phyloP scores from a whole-genome alignment of 2,113 vertebrate genomes.

The Hippocampus mohnikei region DNA sequence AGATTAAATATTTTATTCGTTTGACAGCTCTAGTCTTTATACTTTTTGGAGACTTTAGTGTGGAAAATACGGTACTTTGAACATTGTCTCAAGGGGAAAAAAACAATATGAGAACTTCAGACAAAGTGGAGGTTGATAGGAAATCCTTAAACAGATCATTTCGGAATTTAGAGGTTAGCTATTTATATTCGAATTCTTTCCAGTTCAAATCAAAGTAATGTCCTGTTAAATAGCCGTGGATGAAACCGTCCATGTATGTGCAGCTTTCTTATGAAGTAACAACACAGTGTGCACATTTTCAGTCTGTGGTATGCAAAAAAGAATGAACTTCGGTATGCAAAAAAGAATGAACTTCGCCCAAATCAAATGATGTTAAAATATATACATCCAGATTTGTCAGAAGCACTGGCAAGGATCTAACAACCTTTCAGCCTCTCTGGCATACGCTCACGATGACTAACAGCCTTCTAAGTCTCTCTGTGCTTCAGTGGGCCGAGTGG shows the following conservation, averaged over 20 bases:
- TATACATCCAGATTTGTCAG: conserved; percentile 38
- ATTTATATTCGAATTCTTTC: no score
- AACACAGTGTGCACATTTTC: conserved; percentile 4
- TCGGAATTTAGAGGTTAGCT: no score
- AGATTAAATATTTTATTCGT: no score
- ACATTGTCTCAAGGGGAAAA: no score
- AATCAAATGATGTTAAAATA: conserved; percentile 12
- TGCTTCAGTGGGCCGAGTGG: conserved; percentile 54
- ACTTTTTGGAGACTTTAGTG: no score
- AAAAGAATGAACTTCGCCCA: background rate
- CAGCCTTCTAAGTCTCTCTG: conserved; percentile 56
- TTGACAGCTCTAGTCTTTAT: no score
- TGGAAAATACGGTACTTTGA: no score
- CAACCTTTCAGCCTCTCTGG: conserved; percentile 51
- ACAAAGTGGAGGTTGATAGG: no score
- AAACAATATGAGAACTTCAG: no score
- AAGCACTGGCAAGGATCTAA: conserved; percentile 36
- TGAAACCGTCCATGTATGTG: background rate
- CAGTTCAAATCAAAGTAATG: no score
- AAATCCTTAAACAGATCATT: no score
- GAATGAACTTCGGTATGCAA: conserved; percentile 4
- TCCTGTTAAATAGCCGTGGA: background rate
- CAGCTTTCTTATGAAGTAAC: conserved; percentile 7
- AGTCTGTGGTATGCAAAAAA: conserved; percentile 5
- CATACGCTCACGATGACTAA: conserved; percentile 51